Base-by-base conservation (phyloP, 2,888 invertebrate species). In the Melanargia galathea region DNA sequence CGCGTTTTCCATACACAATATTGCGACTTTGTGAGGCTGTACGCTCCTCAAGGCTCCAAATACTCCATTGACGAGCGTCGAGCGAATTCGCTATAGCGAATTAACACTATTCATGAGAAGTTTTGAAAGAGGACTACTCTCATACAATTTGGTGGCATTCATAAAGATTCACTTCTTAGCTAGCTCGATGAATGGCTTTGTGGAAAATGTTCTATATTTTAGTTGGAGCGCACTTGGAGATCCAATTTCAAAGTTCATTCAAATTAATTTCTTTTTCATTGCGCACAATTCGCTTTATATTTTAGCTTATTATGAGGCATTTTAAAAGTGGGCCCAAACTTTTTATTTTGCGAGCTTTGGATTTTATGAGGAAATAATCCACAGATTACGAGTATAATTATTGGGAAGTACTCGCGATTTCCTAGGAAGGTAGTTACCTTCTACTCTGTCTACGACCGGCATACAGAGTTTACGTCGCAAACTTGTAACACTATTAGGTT, bases 131-230 rank as follows among this genome's bases (percentile, higher is more conserved):
- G 87, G 88, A 90, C 89, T 88, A 85, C 88, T 87, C 87, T 88
- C 90, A 90, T 90, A 91, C 90, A 91, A 91, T 91, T 90, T 91
- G 88, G 90, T 87, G 84, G 90, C 87, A 91, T 90, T 91, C 90
- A 90, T 85, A 90, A 89, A 91, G 88, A 90, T 87, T 87, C 87
- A 84, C 88, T 89, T 85, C 90, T 90, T 86, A 88, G 84, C 84
- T 78, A 73, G 82, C 80, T 75, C 79, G 79, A 79, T 89, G 89
- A 90, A 90, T 87, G 79, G 87, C 82, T 86, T 86, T 87, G 87
- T 89, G 84, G 84, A 78, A 79, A 84, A 81, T 82, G 82, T 81
- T 84, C 82, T 84, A 79, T 85, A 81, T 84, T 83, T 78, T 79
- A 83, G 78, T 80, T 80, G 74, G 73, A 79, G 75, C 75, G 73